Base-by-base conservation (phyloP, 1,140 invertebrate species). In the Drosophila yakuba region DNA sequence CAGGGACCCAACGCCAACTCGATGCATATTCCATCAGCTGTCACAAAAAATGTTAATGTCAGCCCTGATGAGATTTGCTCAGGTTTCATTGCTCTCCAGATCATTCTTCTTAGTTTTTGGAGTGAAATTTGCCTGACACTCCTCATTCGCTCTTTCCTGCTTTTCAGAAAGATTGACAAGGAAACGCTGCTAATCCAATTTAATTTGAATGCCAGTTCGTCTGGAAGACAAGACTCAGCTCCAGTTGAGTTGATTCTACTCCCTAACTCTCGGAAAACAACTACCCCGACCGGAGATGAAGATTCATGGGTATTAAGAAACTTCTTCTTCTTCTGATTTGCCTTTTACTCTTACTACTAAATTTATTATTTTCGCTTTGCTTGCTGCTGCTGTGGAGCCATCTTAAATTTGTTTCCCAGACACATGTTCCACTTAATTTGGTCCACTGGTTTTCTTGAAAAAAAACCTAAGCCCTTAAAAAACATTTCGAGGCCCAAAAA, bases 31-130 rank as follows among this genome's bases (percentile, higher is more conserved):
- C 89, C 89, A 91, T 91, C 89, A 91, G 80, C 89, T 91, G 89
- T 91, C 89, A 91, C 84, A 91, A 89, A 80, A 91, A 88, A 91
- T 91, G 89, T 91, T 89, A 91, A 89, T 91, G 89, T 91, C 89
- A 91, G 84, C 56, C 59, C 69, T 54, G 56, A 84, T 84, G 78
- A 90, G 86, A 91, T 91, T 91, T 85, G 80, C 69, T 66, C 78
- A 74, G 51, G 78, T 78, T 79, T 68, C 52, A 36, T 28, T 20
- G 44, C 43, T 61, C 55, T 56, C 58, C 66, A 69, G 74, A 62
- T 78, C 61, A 41, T 23, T 54, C 52, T 45, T 51, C 57, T 62
- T 41, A 55, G 47, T 78, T 73, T 75, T 75, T 15, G 62, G 72
- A 43, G 39, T 64, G 45, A 50, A 74, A 59, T 69, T 62, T 47